phyloP scores from a whole-genome alignment of 2,113 vertebrate species.

The Percina caprodes region DNA sequence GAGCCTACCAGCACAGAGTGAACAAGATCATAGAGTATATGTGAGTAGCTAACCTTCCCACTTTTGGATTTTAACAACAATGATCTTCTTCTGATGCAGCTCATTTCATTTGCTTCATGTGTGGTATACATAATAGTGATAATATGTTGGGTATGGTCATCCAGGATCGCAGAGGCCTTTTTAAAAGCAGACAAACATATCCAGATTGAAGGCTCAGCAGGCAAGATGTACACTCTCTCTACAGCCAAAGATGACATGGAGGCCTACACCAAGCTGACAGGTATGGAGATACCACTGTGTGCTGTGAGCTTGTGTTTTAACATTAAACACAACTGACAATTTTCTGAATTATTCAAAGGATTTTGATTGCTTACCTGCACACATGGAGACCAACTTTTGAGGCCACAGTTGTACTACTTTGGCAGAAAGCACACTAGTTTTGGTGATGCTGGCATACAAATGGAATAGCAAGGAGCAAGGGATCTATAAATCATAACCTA shows the following conservation, averaged over 20 bases:
- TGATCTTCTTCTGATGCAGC: neutral
- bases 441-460: too few species aligned
- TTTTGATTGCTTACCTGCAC: neutral
- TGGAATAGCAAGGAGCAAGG: too few species aligned
- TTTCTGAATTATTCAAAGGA: neutral
- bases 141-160: neutral
- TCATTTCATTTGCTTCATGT: neutral
- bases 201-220: slow-evolving; percentile 80
- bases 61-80: neutral
- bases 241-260: slow-evolving; percentile 89
- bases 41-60: slow-evolving; percentile 78
- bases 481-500: too few species aligned
- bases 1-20: slow-evolving; percentile 92
- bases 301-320: neutral
- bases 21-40: slow-evolving; percentile 89
- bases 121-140: neutral
- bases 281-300: slow-evolving; percentile 71
- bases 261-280: slow-evolving; percentile 92
- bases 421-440: too few species aligned
- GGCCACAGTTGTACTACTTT: neutral
- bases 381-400: neutral
- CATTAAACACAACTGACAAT: neutral
- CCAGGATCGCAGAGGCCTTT: slow-evolving; percentile 91
- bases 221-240: slow-evolving; percentile 81
- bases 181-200: slow-evolving; percentile 86